Conservation (phyloP, 2,888 invertebrate species). For the Hypsopygia costalis region DNA sequence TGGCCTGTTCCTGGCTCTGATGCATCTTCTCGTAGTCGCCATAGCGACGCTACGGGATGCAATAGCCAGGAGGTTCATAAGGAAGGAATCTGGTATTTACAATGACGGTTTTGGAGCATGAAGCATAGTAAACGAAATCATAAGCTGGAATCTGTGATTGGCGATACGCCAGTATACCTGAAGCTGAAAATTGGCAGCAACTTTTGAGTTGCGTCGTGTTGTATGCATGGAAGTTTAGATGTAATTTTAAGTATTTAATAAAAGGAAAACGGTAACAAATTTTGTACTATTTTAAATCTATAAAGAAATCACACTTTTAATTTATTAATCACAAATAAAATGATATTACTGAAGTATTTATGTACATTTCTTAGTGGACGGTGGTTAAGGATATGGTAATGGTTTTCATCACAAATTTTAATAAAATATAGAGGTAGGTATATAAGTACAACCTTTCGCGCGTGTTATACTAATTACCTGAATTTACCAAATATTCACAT, state of each 20-base stretch:
- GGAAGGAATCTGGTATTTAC: constrained; percentile 48
- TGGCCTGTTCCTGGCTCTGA: constrained; percentile 82
- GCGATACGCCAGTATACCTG: too few species aligned
- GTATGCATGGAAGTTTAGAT: too few species aligned
- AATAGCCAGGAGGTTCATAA: constrained; percentile 37
- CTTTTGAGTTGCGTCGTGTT: too few species aligned
- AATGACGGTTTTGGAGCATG: constrained; percentile 59
- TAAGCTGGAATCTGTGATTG: too few species aligned
- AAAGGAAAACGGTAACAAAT: too few species aligned
- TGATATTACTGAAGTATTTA: background rate
- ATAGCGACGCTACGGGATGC: constrained; percentile 75
- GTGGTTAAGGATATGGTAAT: background rate
- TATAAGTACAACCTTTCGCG: too few species aligned
- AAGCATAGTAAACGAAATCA: constrained; percentile 4
- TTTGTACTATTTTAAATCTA: background rate
- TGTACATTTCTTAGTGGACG: background rate
- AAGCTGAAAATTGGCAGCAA: background rate
- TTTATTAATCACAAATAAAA: constrained; percentile 1
- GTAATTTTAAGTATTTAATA: too few species aligned
- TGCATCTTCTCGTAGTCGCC: constrained; percentile 83
- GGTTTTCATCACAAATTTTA: too few species aligned
- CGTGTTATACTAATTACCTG: too few species aligned
- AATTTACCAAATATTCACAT: too few species aligned
- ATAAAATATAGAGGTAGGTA: too few species aligned
- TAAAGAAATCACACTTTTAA: too few species aligned